These are phyloP conservation scores for rabbit (Oryctolagus cuniculus) DNA, from an alignment of 2,113 vertebrate species.

Conservation along the genomic window DNA sequence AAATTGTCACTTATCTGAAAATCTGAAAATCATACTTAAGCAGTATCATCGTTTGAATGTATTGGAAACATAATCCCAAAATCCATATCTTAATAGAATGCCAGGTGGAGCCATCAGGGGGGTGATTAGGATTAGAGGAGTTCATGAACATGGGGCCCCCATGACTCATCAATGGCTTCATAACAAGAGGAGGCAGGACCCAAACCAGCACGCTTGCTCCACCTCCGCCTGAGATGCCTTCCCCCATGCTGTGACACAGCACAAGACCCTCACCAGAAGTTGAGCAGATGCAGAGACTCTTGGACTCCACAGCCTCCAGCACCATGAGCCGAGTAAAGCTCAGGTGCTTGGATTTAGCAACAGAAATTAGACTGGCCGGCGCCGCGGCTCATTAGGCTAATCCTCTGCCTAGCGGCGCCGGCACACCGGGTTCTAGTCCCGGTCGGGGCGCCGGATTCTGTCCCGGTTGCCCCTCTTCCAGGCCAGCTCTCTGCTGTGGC, in stretches of 20 bases:
- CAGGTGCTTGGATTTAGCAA: background rate
- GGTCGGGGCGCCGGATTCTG: no score
- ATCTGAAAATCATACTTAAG: background rate
- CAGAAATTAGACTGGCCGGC: background rate
- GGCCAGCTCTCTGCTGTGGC: no score
- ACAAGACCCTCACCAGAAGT: no score
- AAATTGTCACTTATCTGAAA: slow-evolving; percentile 33
- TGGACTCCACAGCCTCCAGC: background rate
- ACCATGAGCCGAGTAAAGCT: background rate
- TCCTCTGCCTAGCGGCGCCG: no score
- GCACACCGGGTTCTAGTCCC: no score
- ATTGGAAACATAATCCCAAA: background rate
- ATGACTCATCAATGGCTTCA: background rate
- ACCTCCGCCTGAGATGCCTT: background rate
- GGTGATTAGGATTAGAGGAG: background rate
- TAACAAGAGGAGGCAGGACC: background rate
- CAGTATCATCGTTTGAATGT: background rate
- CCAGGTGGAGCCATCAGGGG: background rate
- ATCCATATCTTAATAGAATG: background rate
- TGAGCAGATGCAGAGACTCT: no score
- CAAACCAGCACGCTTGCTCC: background rate
- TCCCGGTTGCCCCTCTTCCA: no score
- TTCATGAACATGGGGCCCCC: no score
- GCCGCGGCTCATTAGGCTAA: no score
- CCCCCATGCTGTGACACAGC: no score